Evolutionary conservation across 1,140 invertebrate genomes (phyloP).

Genomic region (Stegodyphus dumicola): DNA sequence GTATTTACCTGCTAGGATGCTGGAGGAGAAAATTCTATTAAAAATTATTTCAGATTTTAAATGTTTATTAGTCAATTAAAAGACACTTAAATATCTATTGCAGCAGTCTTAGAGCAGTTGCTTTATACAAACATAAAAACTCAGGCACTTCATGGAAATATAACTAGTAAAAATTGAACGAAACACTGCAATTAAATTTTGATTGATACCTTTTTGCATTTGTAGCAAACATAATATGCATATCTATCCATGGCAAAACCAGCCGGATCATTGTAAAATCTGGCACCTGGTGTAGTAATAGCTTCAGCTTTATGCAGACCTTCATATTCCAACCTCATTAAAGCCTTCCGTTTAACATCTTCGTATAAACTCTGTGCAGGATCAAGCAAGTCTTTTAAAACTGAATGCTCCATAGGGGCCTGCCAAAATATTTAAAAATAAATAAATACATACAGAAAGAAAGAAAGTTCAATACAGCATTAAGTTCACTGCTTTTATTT

Average conservation of each 20-base stretch:
- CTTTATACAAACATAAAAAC: too few species aligned
- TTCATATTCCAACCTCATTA: slow-evolving; percentile 97
- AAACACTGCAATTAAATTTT: too few species aligned
- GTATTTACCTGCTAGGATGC: too few species aligned
- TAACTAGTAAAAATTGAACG: too few species aligned
- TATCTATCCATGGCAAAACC: slow-evolving; percentile 96
- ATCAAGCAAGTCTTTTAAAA: slow-evolving; percentile 80
- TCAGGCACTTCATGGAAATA: too few species aligned
- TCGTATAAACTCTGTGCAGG: slow-evolving; percentile 86
- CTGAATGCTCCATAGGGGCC: slow-evolving; percentile 85
- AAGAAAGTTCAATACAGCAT: too few species aligned
- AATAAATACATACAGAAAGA: neutral
- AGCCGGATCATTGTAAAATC: slow-evolving; percentile 83
- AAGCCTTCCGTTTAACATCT: slow-evolving; percentile 91
- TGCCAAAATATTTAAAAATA: slow-evolving; percentile 65
- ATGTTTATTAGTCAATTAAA: too few species aligned
- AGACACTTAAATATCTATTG: too few species aligned
- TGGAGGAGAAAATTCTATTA: too few species aligned
- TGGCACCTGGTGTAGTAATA: slow-evolving; percentile 76
- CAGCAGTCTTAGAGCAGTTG: too few species aligned
- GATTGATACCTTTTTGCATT: slow-evolving; percentile 86
- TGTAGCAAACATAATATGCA: slow-evolving; percentile 98
- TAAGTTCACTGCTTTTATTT: too few species aligned
- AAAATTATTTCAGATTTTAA: too few species aligned
- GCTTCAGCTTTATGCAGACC: slow-evolving; percentile 84